Base-by-base conservation (phyloP, 2,888 invertebrate genomes). In the Cryptosula pallasiana region DNA sequence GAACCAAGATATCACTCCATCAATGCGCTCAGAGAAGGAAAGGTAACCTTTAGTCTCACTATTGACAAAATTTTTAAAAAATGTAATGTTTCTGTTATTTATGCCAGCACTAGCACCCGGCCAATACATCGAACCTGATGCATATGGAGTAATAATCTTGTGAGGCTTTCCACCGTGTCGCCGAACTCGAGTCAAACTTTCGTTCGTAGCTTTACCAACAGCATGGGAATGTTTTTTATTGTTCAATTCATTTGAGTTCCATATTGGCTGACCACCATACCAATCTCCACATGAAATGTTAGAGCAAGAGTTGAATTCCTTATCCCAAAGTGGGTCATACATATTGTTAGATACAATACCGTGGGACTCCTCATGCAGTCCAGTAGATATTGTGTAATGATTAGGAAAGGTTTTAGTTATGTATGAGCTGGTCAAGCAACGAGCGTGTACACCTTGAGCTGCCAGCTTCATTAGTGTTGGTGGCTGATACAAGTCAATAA, bases 381-480 rank as follows among this genome's bases (percentile, higher is more conserved):
- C 91, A 35, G 90, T 23, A 73, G 71, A 54, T 71, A 45, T 90
- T 0, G 89, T 87, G 78, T 90, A 89, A 82, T 91, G 91, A 83
- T 91, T 91, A 0, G 90, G 89, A 80, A 90, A 90, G 0, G 91
- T 91, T 83, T 90, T 90, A 0, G 91, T 90, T 3, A 78, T 76
- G 71, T 81, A 81, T 0, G 78, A 75, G 71, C 76, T 79, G 73
- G 78, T 79, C 72, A 81, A 76, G 55, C 88, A 88, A 71, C 89
- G 88, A 0, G 88, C 85, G 74, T 87, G 85, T 1, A 88, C 87
- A 1, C 90, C 90, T 69, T 85, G 79, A 13, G 81, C 78, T 55
- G 87, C 87, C 69, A 91, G 78, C 69, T 83, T 80, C 70, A 87
- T 85, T 82, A 91, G 85, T 76, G 87, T 87, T 0, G 90, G 88